Evolutionary conservation across 2,888 invertebrate genomes (phyloP), one percentile per base, ranked within the genome.

Genomic region (Rhagophthalmus giganteus): DNA sequence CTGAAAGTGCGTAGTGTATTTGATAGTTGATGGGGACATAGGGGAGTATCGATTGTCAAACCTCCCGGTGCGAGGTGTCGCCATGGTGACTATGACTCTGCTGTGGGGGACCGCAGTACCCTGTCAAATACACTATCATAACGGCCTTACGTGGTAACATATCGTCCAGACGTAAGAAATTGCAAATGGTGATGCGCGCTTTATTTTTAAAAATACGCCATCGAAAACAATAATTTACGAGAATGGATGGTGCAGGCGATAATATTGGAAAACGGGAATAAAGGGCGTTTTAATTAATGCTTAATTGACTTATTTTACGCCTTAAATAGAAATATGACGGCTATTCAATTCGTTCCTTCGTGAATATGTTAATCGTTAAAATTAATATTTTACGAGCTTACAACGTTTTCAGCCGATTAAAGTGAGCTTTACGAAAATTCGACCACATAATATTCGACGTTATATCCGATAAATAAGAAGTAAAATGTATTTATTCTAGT

Each of bases 21-120:
- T 79, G 78, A 74, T 79, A 79, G 77, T 74, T 79, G 75, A 80
- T 74, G 77, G 76, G 79, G 78, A 78, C 76, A 80, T 81, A 81
- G 81, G 83, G 80, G 82, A 81, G 81, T 84, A 85, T 85, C 84
- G 82, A 85, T 85, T 84, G 81, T 81, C 80, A 81, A 79, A 78
- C 77, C 78, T 71, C 77, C 77, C 70, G 77, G 77, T 75, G 78
- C 65, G 72, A 71, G 53, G 62, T 77, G 79, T 79, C 77, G 75
- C 73, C 79, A 79, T 79, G 79, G 78, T 77, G 74, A 79, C 79
- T 72, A 65, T 72, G 71, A 72, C 71, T 71, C 60, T 69, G 66
- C 71, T 70, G 69, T 70, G 70, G 69, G 70, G 71, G 69, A 68
- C 70, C 69, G 62, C 70, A 67, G 60, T 54, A 47, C 54, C 57